Evolutionary conservation across 2,888 invertebrate species (phyloP).

Genomic region (Camponotus fellah): DNA sequence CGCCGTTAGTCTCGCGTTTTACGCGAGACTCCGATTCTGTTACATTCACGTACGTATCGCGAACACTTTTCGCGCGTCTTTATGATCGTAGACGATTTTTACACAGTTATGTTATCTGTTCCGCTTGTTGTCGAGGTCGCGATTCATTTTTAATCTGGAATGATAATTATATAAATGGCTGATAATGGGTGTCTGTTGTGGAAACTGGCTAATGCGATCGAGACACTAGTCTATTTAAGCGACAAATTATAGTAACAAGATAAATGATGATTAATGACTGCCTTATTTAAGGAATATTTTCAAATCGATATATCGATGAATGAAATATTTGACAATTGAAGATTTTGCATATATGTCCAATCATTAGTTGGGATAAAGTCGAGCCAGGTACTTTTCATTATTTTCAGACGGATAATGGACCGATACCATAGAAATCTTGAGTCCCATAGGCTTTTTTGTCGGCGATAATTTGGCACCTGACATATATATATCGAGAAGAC

Average conservation of each 20-base stretch:
- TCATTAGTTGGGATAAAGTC: constrained; percentile 51
- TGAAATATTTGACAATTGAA: constrained; percentile 60
- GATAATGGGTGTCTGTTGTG: constrained; percentile 14
- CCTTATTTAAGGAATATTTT: constrained; percentile 66
- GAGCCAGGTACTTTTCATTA: constrained; percentile 63
- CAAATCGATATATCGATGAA: constrained; percentile 58
- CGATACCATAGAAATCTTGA: constrained; percentile 55
- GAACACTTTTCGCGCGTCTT: constrained; percentile 55
- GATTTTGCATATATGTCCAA: constrained; percentile 41
- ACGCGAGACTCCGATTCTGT: constrained; percentile 54
- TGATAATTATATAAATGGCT: constrained; percentile 6
- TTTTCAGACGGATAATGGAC: constrained; percentile 68
- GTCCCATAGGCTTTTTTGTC: constrained; percentile 37
- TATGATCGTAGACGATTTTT: constrained; percentile 34
- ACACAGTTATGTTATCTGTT: not conserved
- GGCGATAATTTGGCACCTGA: constrained; percentile 58
- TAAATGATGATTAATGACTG: constrained; percentile 55
- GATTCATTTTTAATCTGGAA: constrained; percentile 21
- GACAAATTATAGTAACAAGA: constrained; percentile 41
- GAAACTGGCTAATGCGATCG: constrained; percentile 21
- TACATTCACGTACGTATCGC: constrained; percentile 16
- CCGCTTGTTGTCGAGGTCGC: not conserved
- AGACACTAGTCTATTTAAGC: constrained; percentile 15
- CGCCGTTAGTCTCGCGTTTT: constrained; percentile 59
- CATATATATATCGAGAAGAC: constrained; percentile 5